A percentile compares a stretch with the other conserved stretches of the same genome.
These are phyloP conservation scores for Lycophotia porphyrea DNA, from an alignment of 2,888 invertebrate genomes.

Conservation along the genomic window DNA sequence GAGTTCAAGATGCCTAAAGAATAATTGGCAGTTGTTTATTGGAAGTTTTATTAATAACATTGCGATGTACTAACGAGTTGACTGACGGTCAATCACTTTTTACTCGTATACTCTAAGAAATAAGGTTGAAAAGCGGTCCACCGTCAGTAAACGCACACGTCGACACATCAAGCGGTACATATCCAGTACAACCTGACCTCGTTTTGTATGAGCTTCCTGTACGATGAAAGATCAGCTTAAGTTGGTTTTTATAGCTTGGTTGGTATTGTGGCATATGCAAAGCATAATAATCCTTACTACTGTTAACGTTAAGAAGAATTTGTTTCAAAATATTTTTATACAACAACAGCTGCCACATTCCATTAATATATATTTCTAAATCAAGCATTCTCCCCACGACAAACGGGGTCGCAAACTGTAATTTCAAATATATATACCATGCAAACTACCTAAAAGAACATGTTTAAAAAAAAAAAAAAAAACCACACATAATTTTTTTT, in stretches of 20 bases:
- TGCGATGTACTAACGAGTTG: not conserved
- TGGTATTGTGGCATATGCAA: not conserved
- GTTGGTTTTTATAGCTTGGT: no score
- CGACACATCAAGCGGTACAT: no score
- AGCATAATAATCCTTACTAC: not conserved
- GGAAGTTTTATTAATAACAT: not conserved
- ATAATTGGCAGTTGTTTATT: conserved; percentile 15
- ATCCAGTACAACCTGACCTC: no score
- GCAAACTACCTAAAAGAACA: conserved; percentile 26
- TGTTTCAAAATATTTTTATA: not conserved
- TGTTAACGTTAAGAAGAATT: not conserved
- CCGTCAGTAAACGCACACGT: not conserved
- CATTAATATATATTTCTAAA: not conserved
- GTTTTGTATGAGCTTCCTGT: no score
- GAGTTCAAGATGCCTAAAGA: conserved; percentile 21
- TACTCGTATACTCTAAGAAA: not conserved
- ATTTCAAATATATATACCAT: conserved; percentile 27
- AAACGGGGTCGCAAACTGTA: conserved; percentile 48
- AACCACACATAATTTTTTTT: no score
- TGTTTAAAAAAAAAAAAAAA: no score
- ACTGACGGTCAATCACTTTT: not conserved
- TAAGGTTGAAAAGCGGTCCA: not conserved
- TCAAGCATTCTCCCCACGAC: conserved; percentile 36
- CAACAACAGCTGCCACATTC: not conserved
- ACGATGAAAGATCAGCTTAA: no score